Conservation (phyloP, 2,888 invertebrate species). For the Galerucella calmariensis region DNA sequence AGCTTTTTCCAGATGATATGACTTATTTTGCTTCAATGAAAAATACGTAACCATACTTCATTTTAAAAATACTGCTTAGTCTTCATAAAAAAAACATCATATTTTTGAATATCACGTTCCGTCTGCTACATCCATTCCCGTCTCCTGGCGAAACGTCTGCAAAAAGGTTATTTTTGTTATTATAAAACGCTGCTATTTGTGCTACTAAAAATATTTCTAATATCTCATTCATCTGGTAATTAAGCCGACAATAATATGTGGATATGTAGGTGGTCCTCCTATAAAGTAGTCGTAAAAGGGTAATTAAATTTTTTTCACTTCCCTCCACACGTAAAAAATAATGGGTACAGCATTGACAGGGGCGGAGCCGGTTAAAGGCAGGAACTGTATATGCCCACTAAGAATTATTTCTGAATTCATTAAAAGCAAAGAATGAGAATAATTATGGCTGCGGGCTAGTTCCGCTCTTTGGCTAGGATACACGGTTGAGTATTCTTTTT, state of each 20-base stretch:
- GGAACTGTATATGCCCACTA: constrained; percentile 13
- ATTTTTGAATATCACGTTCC: not conserved
- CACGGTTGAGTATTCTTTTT: constrained; percentile 15
- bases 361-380: constrained; percentile 20
- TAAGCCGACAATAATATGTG: not conserved
- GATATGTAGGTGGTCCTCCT: constrained; percentile 17
- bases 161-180: too few species aligned
- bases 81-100: too few species aligned
- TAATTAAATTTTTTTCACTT: constrained; percentile 8
- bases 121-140: not conserved
- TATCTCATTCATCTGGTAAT: not conserved
- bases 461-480: constrained; percentile 22
- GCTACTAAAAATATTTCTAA: not conserved
- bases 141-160: not conserved
- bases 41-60: too few species aligned
- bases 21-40: too few species aligned
- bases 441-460: constrained; percentile 27
- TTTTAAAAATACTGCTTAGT: too few species aligned
- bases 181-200: not conserved
- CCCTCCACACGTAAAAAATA: constrained; percentile 9
- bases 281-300: constrained; percentile 13
- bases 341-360: constrained; percentile 15
- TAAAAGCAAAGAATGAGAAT: constrained; percentile 28
- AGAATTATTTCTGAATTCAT: constrained; percentile 27
- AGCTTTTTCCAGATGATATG: too few species aligned